Percentiles rank a stretch among this genome's conserved stretches.
phyloP scores from a whole-genome alignment of 2,888 invertebrate genomes.

The Phalera bucephala region DNA sequence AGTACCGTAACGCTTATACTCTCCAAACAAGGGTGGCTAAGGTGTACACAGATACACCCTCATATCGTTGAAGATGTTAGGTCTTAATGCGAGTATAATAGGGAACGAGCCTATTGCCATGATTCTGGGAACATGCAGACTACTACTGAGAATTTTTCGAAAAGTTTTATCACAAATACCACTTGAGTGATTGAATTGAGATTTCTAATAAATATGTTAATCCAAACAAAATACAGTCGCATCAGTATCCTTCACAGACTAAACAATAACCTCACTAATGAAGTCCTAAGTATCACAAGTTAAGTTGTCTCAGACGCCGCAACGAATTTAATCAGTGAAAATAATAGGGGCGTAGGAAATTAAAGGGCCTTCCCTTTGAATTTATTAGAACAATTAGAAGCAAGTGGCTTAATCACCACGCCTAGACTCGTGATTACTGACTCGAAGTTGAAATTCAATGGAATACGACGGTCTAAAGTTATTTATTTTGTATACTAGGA shows the following conservation, averaged over 20 bases:
- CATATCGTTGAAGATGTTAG: no score
- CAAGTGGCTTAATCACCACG: slow-evolving; percentile 25
- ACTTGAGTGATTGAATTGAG: no score
- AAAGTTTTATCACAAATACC: no score
- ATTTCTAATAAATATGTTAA: background rate
- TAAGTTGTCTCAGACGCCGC: slow-evolving; percentile 25
- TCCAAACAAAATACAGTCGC: background rate
- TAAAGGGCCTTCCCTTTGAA: slow-evolving; percentile 22
- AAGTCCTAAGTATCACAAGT: slow-evolving; percentile 31
- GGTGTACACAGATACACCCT: no score
- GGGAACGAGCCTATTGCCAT: no score
- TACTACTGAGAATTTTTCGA: no score
- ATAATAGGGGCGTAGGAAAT: slow-evolving; percentile 25
- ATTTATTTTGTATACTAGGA: background rate
- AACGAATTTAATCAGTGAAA: slow-evolving; percentile 31
- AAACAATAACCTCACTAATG: slow-evolving; percentile 26
- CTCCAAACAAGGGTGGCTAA: no score
- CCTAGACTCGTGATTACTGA: slow-evolving; percentile 12
- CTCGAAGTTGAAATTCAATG: slow-evolving; percentile 5
- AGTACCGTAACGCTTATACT: no score
- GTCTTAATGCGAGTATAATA: no score
- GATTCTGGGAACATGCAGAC: no score
- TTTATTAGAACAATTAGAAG: slow-evolving; percentile 32
- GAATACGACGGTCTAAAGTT: slow-evolving; percentile 6
- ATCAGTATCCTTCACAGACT: slow-evolving; percentile 1